A percentile compares a stretch with the other conserved stretches of the same genome.
Evolutionary conservation across 2,113 vertebrate species (phyloP).

Genomic region (Uropsilus gracilis): DNA sequence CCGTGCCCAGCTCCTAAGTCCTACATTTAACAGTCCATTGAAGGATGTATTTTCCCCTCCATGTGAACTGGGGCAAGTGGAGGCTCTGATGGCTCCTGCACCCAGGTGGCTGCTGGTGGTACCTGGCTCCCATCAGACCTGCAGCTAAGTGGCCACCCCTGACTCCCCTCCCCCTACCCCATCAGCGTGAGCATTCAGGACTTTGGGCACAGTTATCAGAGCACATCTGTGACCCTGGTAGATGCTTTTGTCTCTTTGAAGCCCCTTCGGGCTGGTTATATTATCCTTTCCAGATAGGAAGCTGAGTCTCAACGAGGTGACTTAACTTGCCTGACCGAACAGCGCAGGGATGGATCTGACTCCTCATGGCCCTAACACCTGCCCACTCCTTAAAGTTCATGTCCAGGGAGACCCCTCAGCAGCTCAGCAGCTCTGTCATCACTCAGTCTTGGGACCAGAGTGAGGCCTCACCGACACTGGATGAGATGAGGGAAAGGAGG

Average conservation of each 20-base stretch:
- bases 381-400: not conserved
- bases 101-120: not conserved
- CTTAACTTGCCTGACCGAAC: not conserved
- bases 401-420: not conserved
- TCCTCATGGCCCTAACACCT: not conserved
- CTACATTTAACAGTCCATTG: not conserved
- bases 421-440: not conserved
- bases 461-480: not conserved
- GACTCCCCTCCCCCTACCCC: too few species aligned
- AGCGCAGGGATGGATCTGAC: not conserved
- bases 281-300: not conserved
- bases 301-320: not conserved
- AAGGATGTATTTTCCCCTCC: not conserved
- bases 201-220: not conserved
- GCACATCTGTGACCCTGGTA: not conserved
- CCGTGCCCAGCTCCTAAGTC: too few species aligned
- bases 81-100: not conserved
- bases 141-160: too few species aligned
- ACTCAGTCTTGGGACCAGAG: not conserved
- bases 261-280: not conserved
- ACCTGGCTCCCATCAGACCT: not conserved
- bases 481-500: not conserved
- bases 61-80: not conserved
- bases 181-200: not conserved
- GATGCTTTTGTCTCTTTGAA: not conserved